Percentiles rank a stretch among this genome's conserved stretches.
phyloP scores from a whole-genome alignment of 1,140 invertebrate genomes.

The Aphaenogaster floridana region DNA sequence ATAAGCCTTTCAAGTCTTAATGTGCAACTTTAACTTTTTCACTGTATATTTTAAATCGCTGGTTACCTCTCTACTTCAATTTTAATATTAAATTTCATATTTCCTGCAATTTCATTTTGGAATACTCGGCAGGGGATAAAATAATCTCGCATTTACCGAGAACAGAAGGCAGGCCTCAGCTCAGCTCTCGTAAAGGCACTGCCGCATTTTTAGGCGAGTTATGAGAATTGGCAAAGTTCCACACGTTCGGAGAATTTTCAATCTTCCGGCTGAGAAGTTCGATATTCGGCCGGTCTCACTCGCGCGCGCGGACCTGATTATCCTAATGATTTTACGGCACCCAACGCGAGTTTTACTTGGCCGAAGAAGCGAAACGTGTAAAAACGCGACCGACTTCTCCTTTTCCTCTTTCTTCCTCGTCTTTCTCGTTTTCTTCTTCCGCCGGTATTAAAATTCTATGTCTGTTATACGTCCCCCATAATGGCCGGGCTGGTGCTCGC shows the following conservation, averaged over 20 bases:
- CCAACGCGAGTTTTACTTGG: slow-evolving; percentile 32
- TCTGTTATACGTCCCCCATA: slow-evolving; percentile 54
- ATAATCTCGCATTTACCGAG: slow-evolving; percentile 27
- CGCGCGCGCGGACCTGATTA: slow-evolving; percentile 41
- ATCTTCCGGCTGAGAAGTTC: slow-evolving; percentile 51
- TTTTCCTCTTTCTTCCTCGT: background rate
- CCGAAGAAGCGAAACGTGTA: slow-evolving; percentile 19
- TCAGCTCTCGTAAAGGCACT: background rate
- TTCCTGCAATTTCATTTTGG: slow-evolving; percentile 1
- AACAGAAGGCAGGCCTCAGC: slow-evolving; percentile 6
- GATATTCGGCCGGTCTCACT: slow-evolving; percentile 58
- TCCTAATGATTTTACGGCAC: slow-evolving; percentile 56
- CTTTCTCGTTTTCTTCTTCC: background rate
- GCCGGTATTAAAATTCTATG: slow-evolving; percentile 58
- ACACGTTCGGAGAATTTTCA: slow-evolving; percentile 57
- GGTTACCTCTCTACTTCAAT: background rate
- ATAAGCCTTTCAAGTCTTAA: background rate
- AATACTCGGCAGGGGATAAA: background rate
- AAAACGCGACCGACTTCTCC: slow-evolving; percentile 40
- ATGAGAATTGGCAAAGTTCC: slow-evolving; percentile 54
- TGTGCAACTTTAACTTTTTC: background rate
- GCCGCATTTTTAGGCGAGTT: slow-evolving; percentile 39
- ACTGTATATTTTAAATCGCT: background rate
- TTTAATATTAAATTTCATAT: slow-evolving; percentile 29
- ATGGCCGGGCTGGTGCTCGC: slow-evolving; percentile 55